Evolutionary conservation across 1,140 invertebrate species (phyloP).

Genomic region (Cyclargus thomasi): DNA sequence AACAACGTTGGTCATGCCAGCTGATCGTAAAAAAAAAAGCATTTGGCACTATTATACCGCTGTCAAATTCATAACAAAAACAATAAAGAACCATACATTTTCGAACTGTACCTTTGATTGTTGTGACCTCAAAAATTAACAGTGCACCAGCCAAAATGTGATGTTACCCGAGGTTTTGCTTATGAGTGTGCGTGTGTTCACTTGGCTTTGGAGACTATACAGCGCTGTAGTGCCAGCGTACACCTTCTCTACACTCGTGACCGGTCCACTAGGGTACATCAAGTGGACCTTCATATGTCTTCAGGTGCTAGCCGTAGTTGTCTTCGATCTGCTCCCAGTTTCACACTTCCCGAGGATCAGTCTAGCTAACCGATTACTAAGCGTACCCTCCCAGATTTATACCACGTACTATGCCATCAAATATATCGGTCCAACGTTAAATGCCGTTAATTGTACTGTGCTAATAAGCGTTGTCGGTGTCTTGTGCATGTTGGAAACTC

Average conservation of each 20-base stretch:
- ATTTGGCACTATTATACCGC: too few relatives aligned
- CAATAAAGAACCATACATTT: too few relatives aligned
- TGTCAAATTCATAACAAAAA: too few relatives aligned
- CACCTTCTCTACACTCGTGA: constrained; percentile 32
- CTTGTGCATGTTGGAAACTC: constrained; percentile 36
- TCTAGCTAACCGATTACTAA: constrained; percentile 33
- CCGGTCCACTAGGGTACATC: constrained; percentile 22
- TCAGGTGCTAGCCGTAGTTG: constrained; percentile 24
- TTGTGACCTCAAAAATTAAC: too few relatives aligned
- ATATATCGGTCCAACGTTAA: constrained; percentile 33
- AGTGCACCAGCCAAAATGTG: constrained; percentile 21
- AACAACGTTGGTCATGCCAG: too few relatives aligned
- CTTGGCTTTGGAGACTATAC: constrained; percentile 38
- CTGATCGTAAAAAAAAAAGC: too few relatives aligned
- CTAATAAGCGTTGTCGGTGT: constrained; percentile 36
- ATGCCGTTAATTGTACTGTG: constrained; percentile 32
- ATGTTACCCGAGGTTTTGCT: constrained; percentile 32
- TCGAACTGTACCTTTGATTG: too few relatives aligned
- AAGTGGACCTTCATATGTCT: constrained; percentile 26
- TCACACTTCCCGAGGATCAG: constrained; percentile 37
- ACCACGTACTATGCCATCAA: constrained; percentile 38
- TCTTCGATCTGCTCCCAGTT: constrained; percentile 34
- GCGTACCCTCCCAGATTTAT: constrained; percentile 40
- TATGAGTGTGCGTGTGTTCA: constrained; percentile 27
- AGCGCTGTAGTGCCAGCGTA: constrained; percentile 40